Evolutionary conservation across 2,797 vertebrate genomes (phyloP).

Genomic region (Sternarchorhynchus goeldii): DNA sequence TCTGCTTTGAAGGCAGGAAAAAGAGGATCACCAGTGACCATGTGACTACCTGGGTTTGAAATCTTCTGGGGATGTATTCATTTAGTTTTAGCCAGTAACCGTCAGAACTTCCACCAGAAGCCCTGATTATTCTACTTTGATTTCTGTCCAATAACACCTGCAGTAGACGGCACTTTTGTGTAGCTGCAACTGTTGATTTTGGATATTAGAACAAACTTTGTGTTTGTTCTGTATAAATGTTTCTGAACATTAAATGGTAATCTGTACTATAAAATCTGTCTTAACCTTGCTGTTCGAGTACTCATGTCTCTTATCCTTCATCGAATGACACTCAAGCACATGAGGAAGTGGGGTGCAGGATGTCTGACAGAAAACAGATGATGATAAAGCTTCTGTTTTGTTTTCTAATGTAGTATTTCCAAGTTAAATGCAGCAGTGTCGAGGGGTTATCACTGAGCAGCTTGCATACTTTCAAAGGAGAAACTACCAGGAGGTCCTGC

Average conservation of each 20-base stretch:
- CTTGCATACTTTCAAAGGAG: neutral
- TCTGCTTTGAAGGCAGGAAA: slow-evolving; percentile 34
- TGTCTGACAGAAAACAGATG: slow-evolving; percentile 8
- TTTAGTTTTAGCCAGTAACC: slow-evolving; percentile 2
- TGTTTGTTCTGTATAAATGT: no score
- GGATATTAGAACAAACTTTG: no score
- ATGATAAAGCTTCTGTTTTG: neutral
- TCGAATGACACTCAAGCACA: slow-evolving; percentile 9
- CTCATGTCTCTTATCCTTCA: neutral
- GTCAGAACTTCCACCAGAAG: neutral
- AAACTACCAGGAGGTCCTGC: neutral
- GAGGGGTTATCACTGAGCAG: slow-evolving; percentile 26
- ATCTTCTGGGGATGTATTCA: slow-evolving; percentile 17
- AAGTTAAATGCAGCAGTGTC: slow-evolving; percentile 2
- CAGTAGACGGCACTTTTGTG: no score
- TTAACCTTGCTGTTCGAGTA: no score
- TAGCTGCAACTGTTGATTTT: no score
- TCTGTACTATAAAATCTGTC: no score
- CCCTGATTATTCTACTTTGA: no score
- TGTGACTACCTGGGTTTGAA: slow-evolving; percentile 29
- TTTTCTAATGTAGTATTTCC: slow-evolving; percentile 20
- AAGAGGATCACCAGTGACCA: slow-evolving; percentile 9
- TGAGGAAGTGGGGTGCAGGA: neutral
- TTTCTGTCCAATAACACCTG: no score
- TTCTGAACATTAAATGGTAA: no score